Conservation (phyloP, 1,140 invertebrate genomes). For the Macrobrachium nipponense region DNA sequence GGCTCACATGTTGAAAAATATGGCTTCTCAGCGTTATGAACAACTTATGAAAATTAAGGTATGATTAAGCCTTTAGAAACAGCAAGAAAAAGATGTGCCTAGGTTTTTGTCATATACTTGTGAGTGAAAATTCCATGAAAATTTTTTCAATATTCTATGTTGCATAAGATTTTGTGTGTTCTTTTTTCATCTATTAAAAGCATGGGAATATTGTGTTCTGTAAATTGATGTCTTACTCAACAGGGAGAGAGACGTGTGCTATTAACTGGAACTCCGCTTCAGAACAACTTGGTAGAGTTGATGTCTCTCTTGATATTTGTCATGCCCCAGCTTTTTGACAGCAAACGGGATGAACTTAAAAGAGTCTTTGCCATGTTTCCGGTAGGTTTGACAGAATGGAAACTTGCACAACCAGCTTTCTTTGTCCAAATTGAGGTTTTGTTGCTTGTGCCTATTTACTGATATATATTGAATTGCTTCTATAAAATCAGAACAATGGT, state of each 20-base stretch:
- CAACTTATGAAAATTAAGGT: conserved; percentile 90
- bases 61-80: conserved; percentile 56
- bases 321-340: conserved; percentile 93
- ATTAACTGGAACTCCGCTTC: conserved; percentile 91
- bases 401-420: neutral
- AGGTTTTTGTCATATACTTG: neutral
- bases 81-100: too few relatives aligned
- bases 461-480: too few relatives aligned
- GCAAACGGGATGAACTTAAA: conserved; percentile 88
- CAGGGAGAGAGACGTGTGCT: conserved; percentile 85
- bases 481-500: too few relatives aligned
- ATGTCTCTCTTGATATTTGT: conserved; percentile 96
- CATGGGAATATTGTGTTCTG: neutral
- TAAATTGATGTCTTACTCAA: conserved; percentile 46
- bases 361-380: conserved; percentile 79
- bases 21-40: conserved; percentile 90
- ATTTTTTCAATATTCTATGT: too few relatives aligned
- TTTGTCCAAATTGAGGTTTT: neutral
- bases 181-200: too few relatives aligned
- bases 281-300: conserved; percentile 95
- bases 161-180: too few relatives aligned
- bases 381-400: conserved; percentile 66
- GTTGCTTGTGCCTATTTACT: neutral
- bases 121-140: too few relatives aligned
- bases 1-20: conserved; percentile 98